These are phyloP conservation scores for Drosophila subpulchrella DNA, from an alignment of 1,140 invertebrate species.

Conservation along the genomic window DNA sequence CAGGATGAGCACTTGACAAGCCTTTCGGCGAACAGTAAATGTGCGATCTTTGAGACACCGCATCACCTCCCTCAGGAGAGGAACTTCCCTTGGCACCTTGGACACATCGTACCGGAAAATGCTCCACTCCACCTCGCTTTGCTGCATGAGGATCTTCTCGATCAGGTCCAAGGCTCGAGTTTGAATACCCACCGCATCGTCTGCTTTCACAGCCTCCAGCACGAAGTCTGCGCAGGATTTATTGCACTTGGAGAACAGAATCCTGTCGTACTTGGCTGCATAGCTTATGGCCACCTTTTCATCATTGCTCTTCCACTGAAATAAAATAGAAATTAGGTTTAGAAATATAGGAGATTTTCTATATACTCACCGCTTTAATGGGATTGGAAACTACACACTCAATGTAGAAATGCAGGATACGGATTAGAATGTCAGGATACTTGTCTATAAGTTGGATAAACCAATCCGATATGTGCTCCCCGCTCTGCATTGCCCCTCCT, in stretches of 20 bases:
- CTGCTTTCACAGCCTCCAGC: slow-evolving; percentile 58
- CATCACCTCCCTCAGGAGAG: slow-evolving; percentile 63
- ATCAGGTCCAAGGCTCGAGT: slow-evolving; percentile 68
- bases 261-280: slow-evolving; percentile 82
- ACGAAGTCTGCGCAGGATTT: slow-evolving; percentile 70
- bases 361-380: slow-evolving; percentile 49
- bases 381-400: slow-evolving; percentile 77
- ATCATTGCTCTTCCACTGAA: slow-evolving; percentile 69
- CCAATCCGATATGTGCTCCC: slow-evolving; percentile 81
- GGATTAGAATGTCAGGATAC: slow-evolving; percentile 60
- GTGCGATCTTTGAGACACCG: slow-evolving; percentile 66
- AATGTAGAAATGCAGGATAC: slow-evolving; percentile 68
- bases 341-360: neutral
- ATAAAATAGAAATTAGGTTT: neutral
- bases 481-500: slow-evolving; percentile 26
- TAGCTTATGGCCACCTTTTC: slow-evolving; percentile 73
- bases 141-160: slow-evolving; percentile 66
- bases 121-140: slow-evolving; percentile 76
- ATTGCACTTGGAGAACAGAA: slow-evolving; percentile 77
- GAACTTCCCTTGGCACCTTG: slow-evolving; percentile 74
- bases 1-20: slow-evolving; percentile 65
- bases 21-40: slow-evolving; percentile 74
- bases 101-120: slow-evolving; percentile 80
- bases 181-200: slow-evolving; percentile 70
- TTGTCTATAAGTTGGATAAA: slow-evolving; percentile 70